Conservation (phyloP, 1,140 invertebrate genomes). For the Drosophila oshimai region DNA sequence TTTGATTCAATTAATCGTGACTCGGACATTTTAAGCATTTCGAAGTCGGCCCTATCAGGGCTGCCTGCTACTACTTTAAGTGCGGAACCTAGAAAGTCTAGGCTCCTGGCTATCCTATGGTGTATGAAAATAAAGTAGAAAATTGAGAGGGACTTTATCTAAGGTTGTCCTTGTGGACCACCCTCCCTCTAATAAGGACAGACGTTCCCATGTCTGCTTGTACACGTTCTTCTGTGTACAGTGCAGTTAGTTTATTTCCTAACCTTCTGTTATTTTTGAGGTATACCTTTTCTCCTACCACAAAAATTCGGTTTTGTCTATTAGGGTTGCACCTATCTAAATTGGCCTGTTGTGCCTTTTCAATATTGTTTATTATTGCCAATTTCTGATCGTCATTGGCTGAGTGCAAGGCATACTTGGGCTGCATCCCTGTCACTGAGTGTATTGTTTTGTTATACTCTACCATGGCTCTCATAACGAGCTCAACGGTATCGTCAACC, state of each 20-base stretch:
- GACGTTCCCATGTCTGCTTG: background rate
- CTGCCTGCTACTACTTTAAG: slow-evolving; percentile 2
- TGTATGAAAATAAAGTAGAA: background rate
- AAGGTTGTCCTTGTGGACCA: background rate
- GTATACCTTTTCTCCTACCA: slow-evolving; percentile 14
- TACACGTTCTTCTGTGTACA: background rate
- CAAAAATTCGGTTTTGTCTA: slow-evolving; percentile 5
- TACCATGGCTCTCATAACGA: too few relatives aligned
- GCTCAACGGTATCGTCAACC: slow-evolving; percentile 13
- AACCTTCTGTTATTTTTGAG: background rate
- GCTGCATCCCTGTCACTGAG: background rate
- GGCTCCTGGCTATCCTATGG: background rate
- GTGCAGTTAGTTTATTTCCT: background rate
- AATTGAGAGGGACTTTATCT: background rate
- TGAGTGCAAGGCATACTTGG: background rate
- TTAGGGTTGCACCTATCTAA: too few relatives aligned
- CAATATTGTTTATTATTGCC: background rate
- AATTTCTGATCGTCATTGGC: background rate
- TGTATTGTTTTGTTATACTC: background rate
- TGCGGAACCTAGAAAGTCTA: background rate
- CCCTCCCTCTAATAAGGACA: background rate
- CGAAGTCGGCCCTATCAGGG: background rate
- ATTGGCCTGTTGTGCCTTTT: background rate
- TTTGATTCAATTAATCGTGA: background rate
- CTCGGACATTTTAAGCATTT: background rate